A percentile compares a stretch with the other conserved stretches of the same genome.
Conservation (phyloP, 2,888 invertebrate species). For the Netelia virgata region DNA sequence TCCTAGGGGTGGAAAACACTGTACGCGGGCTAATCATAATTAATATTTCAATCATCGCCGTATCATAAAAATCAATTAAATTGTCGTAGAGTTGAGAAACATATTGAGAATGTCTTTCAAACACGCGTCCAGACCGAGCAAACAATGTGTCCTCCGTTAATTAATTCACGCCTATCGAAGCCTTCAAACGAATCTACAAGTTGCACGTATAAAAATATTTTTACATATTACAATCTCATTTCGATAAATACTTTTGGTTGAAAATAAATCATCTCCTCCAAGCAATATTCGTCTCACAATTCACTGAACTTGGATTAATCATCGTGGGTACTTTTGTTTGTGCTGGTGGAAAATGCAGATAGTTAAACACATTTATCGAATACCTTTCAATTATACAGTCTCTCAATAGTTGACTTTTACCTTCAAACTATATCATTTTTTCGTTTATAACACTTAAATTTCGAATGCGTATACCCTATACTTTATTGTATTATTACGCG, state of each 20-base stretch:
- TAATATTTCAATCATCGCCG: neutral
- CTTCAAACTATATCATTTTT: neutral
- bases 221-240: slow-evolving; percentile 63
- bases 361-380: slow-evolving; percentile 24
- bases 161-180: slow-evolving; percentile 36
- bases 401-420: neutral
- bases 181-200: slow-evolving; percentile 43
- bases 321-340: slow-evolving; percentile 7
- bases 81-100: neutral
- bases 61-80: slow-evolving; percentile 26
- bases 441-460: neutral
- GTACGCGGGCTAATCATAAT: slow-evolving; percentile 51
- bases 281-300: slow-evolving; percentile 40
- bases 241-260: slow-evolving; percentile 59
- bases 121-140: slow-evolving; percentile 20
- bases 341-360: slow-evolving; percentile 22
- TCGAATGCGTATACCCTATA: neutral
- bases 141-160: neutral
- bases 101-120: neutral
- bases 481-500: neutral
- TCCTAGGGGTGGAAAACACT: slow-evolving; percentile 42
- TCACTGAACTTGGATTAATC: slow-evolving; percentile 30
- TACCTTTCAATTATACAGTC: neutral
- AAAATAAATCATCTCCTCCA: slow-evolving; percentile 53
- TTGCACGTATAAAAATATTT: slow-evolving; percentile 67